Evolutionary conservation across 92 coral and sea anemone species (phyloP), one percentile per base, ranked within the genome.

Genomic region (Hydrozoanthus gracilis): DNA sequence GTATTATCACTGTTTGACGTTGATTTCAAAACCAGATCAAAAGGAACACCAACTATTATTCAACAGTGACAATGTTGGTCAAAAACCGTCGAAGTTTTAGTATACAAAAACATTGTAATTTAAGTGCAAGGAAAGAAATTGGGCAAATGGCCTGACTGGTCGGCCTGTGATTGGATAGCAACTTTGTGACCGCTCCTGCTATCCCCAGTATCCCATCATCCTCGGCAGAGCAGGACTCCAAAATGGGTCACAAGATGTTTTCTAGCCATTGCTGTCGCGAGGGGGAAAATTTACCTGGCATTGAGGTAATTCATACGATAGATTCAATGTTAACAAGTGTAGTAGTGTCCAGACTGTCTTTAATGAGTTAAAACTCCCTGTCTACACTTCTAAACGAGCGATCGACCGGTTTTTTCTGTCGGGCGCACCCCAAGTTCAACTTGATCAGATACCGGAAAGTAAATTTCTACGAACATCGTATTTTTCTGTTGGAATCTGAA

Each of bases 231-330:
- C 7, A 62, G 64, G 84, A 61, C 52, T 72, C 84, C 74, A 80
- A 65, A 80, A 80, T 80, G 85, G n/a, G 74, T 80, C 85, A 64
- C 73, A 80, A 48, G 85, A 80, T 80, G 85, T n/a, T 47, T 80
- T 17, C 2, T 7, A 12, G 58, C 73, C 10, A 58, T 52, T 80
- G 64, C 61, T 51, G 74, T 64, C 45, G 17, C 85, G 85, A 80
- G 62, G 72, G 74, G 45, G 60, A 66, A 65, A 80, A 16, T 47
- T 65, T 51, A 16, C 85, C 61, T 47, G 85, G 66, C 60, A 80
- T 80, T 74, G 74, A 80, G 85, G 85, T 80, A 80, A 80, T 80
- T 64, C 73, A 20, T 52, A 48, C 85, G 11, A 47, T 65, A 80
- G 12, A 47, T 65, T 65, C 0, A 27, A n/a, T 80, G 73, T 80